Evolutionary conservation across 2,797 vertebrate genomes (phyloP).

Genomic region (Tiaroga cobitis): DNA sequence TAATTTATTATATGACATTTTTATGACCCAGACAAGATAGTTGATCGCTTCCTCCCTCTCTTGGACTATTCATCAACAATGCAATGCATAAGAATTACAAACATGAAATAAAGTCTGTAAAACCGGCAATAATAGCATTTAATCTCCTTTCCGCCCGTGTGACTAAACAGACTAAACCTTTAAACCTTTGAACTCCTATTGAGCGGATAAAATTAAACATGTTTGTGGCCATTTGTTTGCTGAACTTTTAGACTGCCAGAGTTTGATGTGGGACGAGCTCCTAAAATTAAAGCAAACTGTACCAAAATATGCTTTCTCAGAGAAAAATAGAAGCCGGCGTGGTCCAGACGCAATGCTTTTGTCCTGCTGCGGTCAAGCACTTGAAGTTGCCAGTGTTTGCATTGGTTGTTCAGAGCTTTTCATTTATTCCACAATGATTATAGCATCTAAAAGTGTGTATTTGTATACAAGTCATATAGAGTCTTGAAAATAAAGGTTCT

Average conservation of each 20-base stretch:
- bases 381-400: neutral
- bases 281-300: conserved; percentile 26
- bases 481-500: conserved; percentile 10
- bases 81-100: neutral
- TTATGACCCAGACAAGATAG: neutral
- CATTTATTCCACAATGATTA: conserved; percentile 39
- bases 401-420: conserved; percentile 11
- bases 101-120: neutral
- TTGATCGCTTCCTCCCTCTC: neutral
- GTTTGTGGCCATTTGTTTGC: conserved; percentile 39
- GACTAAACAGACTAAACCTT: conserved; percentile 46
- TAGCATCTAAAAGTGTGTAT: neutral
- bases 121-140: conserved; percentile 43
- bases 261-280: conserved; percentile 31
- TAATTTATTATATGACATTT: conserved; percentile 33
- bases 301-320: conserved; percentile 50
- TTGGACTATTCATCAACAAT: neutral
- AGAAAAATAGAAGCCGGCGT: conserved; percentile 61
- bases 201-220: conserved; percentile 20
- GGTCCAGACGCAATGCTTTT: conserved; percentile 61
- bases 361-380: conserved; percentile 36
- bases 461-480: neutral
- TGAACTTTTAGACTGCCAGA: conserved; percentile 31
- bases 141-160: conserved; percentile 47
- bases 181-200: conserved; percentile 48